Base-by-base conservation (phyloP, 2,888 invertebrate species). In the Eugnorisma glareosa region DNA sequence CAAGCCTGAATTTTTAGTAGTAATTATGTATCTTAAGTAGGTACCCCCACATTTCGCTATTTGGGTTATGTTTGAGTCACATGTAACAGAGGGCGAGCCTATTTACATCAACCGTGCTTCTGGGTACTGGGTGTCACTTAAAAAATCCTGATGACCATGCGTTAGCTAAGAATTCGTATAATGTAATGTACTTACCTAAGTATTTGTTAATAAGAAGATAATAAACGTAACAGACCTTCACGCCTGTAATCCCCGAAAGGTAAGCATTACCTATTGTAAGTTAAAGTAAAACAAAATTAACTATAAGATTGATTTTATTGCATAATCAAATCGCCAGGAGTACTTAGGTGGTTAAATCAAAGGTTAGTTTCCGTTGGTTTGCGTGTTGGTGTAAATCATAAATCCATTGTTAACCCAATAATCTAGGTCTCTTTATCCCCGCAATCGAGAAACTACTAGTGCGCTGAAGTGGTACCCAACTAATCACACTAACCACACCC, bases 331-430 rank as follows among this genome's bases (percentile, higher is more conserved):
- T 67, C 10, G 5, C 0, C n/a, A 51, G 35, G 24, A 28, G 24
- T n/a, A 66, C 8, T 24, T 37, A 54, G 15, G 15, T 61, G 28
- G 35, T 31, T 7, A 6, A 21, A 70, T 59, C 31, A 70, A 54
- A 61, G 43, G 45, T 82, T 70, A n/a, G 51, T 78, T 63, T 70
- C 59, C 57, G 28, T 51, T n/a, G 15, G 63, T 21, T 67, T 15
- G 57, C 69, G 57, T 79, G 66, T 63, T 35, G 35, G 24, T 63
- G 51, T 74, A 67, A 70, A 73, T 70, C 63, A 57, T 74, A 67
- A 70, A 73, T 70, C 63, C 51, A 83, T 70, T 43, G 61, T 73
- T 63, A 54, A 71, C 67, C 51, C 35, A 74, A 54, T 59, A 73
- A 73, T 69, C 71, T 51, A 71, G 51, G 31, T 57, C 35, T 73